Evolutionary conservation across 2,113 vertebrate species (phyloP), one percentile per base, ranked within the genome.

Genomic region (Archocentrus centrarchus): DNA sequence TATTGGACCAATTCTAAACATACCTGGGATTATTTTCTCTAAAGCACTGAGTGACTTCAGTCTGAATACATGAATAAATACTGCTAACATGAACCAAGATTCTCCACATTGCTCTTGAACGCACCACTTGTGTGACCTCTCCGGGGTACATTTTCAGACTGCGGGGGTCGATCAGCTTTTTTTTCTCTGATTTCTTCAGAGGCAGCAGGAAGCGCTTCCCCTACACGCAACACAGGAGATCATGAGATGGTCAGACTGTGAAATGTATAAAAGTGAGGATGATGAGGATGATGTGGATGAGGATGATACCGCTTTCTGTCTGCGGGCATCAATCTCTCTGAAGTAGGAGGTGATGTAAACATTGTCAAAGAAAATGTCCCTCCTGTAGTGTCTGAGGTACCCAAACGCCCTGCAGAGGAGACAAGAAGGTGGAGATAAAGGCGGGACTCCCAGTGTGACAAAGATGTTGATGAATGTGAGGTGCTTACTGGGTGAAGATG

Each of bases 341-440:
- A 95, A 95, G 86, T 88, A 88, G 18, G 62, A 32, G 20, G 91
- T 93, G 91, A 95, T 32, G 90, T 93, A 95, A 22, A 91, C 1
- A 37, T 95, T 95, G 77, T 95, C 93, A 20, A 95, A 95, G 7
- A 7, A 37, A 30, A 94, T 4, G 53, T 94, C 88, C 2, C 11
- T 78, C 30, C 22, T 70, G 90, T 90, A 95, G 8, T 2, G 47
- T 3, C 37, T 7, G 13, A 91, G 44, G 82, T 95, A 95, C 9
- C 39, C 3, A 0, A 90, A 70, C 0, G 91, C 89, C 39, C 92
- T 94, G 87, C 32, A 35, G 76, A 60, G 22, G 64, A 81, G 4
- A 59, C 55, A 8, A 24, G 13, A 18, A 4, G 44, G 47, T 1
- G 6, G 44, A 37, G 27, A 62, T 27, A 0, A 70, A 15, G 78